phyloP scores from a whole-genome alignment of 2,113 vertebrate species.

The Anoplopoma fimbria region DNA sequence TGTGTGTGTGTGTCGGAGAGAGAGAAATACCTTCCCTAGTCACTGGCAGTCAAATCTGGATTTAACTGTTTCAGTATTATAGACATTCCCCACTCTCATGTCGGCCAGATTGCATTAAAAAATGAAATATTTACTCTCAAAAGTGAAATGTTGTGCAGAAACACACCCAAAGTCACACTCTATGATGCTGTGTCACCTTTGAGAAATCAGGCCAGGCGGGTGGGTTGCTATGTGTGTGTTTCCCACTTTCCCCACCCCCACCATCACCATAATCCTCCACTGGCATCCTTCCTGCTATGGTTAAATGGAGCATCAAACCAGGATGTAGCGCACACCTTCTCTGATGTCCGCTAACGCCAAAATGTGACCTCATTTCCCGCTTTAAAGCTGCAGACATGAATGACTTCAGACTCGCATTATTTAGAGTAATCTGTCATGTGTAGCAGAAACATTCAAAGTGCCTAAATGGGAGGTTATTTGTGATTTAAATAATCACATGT shows the following conservation, averaged over 20 bases:
- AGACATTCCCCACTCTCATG: conserved; percentile 4
- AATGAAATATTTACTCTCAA: background rate
- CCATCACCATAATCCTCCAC: background rate
- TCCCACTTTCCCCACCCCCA: conserved; percentile 15
- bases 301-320: conserved; percentile 70
- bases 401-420: conserved; percentile 9
- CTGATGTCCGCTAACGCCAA: conserved; percentile 37
- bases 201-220: conserved; percentile 64
- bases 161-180: conserved; percentile 22
- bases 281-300: conserved; percentile 48
- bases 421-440: conserved; percentile 16
- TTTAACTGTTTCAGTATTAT: conserved; percentile 36
- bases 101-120: conserved; percentile 2
- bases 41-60: conserved; percentile 54
- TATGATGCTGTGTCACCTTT: conserved; percentile 56
- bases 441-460: background rate
- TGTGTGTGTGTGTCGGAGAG: conserved; percentile 44
- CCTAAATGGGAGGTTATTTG: background rate
- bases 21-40: conserved; percentile 50
- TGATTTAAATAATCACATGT: background rate
- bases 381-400: conserved; percentile 28
- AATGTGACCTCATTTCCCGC: conserved; percentile 66
- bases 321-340: conserved; percentile 46
- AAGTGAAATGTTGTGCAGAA: background rate
- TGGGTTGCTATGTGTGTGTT: conserved; percentile 20